Percentiles rank a stretch among this genome's conserved stretches.
Evolutionary conservation across 2,888 invertebrate genomes (phyloP).

Genomic region (Nipponacmea schrenckii): DNA sequence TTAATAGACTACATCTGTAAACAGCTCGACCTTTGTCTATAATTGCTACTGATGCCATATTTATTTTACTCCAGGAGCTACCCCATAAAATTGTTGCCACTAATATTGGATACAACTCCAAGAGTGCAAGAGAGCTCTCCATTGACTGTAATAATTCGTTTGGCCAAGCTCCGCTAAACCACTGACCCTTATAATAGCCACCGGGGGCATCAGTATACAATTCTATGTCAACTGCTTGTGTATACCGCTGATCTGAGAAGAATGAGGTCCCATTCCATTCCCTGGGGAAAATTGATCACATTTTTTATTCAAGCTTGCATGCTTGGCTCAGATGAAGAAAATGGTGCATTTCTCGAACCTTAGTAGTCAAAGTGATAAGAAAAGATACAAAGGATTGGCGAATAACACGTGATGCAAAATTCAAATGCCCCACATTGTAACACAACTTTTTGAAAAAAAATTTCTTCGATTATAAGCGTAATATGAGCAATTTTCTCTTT

Average conservation of each 20-base stretch:
- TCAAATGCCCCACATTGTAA: constrained; percentile 22
- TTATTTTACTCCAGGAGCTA: background rate
- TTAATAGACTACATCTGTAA: too few species aligned
- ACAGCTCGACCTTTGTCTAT: too few species aligned
- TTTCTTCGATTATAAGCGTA: background rate
- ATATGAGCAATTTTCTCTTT: too few species aligned
- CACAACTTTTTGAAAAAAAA: too few species aligned
- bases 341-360: constrained; percentile 18
- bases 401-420: constrained; percentile 22
- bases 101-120: too few species aligned
- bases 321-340: background rate
- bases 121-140: background rate
- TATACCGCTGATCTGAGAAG: background rate
- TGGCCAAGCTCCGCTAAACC: too few species aligned
- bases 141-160: background rate
- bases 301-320: background rate
- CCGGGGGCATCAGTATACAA: background rate
- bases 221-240: background rate
- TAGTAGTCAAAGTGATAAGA: constrained; percentile 7
- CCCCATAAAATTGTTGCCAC: background rate
- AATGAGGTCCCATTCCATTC: background rate
- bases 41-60: too few species aligned
- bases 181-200: background rate
- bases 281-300: background rate
- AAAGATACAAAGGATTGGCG: constrained; percentile 15